Evolutionary conservation across 1,140 invertebrate species (phyloP).

Genomic region (Phortica variegata): DNA sequence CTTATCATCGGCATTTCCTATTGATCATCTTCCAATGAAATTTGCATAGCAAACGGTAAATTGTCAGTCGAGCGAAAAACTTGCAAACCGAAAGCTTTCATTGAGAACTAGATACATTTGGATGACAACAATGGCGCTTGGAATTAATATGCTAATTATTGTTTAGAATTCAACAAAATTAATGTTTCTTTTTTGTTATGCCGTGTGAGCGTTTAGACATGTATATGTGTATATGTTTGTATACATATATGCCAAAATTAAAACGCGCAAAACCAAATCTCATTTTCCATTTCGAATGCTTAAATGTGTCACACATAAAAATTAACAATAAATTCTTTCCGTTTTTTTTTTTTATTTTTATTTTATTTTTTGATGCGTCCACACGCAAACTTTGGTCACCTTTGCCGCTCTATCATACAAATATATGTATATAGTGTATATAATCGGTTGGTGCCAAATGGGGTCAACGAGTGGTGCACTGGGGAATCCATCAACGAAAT

Average conservation of each 20-base stretch:
- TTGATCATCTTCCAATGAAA: too few relatives aligned
- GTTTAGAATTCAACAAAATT: conserved; percentile 3
- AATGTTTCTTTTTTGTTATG: conserved; percentile 13
- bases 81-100: too few relatives aligned
- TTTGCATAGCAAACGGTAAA: too few relatives aligned
- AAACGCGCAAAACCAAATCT: too few relatives aligned
- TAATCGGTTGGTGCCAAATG: conserved; percentile 17
- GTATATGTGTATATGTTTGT: conserved; percentile 19
- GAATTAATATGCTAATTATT: conserved; percentile 19
- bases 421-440: conserved; percentile 36
- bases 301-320: conserved; percentile 27
- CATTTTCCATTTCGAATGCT: too few relatives aligned
- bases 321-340: conserved; percentile 25
- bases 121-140: too few relatives aligned
- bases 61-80: too few relatives aligned
- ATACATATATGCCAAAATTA: conserved; percentile 18
- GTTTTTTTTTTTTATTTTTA: conserved; percentile 13
- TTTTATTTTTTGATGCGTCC: neutral
- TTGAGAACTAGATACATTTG: too few relatives aligned
- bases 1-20: too few relatives aligned
- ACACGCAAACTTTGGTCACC: conserved; percentile 1
- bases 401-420: conserved; percentile 29
- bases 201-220: conserved; percentile 5
- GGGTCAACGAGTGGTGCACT: conserved; percentile 25
- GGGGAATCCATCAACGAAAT: conserved; percentile 32